Conservation (phyloP, 2,797 vertebrate species). For the Pantherophis vulpinus region DNA sequence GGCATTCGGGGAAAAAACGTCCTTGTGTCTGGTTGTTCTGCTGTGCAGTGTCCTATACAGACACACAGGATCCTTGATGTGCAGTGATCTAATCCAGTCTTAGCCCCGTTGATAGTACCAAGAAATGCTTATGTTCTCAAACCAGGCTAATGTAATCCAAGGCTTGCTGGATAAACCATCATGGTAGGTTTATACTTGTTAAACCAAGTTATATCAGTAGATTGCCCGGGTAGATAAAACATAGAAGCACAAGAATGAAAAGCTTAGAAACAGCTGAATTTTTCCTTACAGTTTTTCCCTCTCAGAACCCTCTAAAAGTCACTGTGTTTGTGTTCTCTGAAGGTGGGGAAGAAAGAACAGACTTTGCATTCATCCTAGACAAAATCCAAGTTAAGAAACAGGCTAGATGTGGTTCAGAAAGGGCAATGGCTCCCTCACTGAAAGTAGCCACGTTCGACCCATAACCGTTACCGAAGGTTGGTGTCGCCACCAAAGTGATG, state of each 20-base stretch:
- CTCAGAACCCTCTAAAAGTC: conserved; percentile 26
- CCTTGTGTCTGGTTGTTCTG: too few relatives aligned
- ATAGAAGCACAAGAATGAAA: background rate
- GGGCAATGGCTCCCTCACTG: background rate
- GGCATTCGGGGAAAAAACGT: too few relatives aligned
- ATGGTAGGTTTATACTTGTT: background rate
- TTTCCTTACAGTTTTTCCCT: background rate
- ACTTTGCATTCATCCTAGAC: conserved; percentile 50
- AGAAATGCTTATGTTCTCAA: background rate
- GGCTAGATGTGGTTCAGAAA: background rate
- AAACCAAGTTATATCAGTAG: background rate
- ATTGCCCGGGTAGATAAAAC: conserved; percentile 3
- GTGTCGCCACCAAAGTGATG: too few relatives aligned
- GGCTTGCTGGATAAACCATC: background rate
- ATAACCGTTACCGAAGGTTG: too few relatives aligned
- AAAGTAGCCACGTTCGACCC: background rate
- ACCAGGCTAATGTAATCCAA: background rate
- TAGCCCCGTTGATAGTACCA: background rate
- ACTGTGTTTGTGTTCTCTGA: background rate
- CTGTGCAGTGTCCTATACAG: too few relatives aligned
- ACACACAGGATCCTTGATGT: background rate
- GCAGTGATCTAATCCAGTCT: background rate
- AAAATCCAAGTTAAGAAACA: background rate
- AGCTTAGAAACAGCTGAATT: conserved; percentile 25
- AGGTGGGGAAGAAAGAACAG: conserved; percentile 1